Evolutionary conservation across 2,888 invertebrate species (phyloP), one percentile per base, ranked within the genome.

Genomic region (Serripes groenlandicus): DNA sequence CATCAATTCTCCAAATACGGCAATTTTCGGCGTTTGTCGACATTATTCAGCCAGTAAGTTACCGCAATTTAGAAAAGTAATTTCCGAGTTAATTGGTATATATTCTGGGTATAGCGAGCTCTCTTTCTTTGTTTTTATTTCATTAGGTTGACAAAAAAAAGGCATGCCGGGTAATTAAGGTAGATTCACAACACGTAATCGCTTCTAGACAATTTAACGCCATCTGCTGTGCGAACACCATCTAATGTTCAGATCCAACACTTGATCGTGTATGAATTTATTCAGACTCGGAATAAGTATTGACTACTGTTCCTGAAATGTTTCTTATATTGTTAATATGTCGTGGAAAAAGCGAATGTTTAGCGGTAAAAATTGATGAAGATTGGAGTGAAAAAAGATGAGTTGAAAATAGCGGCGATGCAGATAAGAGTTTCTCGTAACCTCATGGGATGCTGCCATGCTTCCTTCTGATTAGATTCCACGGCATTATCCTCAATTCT

Each of bases 21-120:
- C 18, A 66, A 26, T 26, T 64, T 66, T 66, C 26, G 26, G 11
- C 42, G 35, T 9, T 42, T 42, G 37, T 28, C 28, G n/a, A 42
- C 42, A 66, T 66, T 42, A 42, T 66, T 66, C n/a, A 42, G 28
- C 42, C 26, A 21, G 42, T 66, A 42, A 66, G 66, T 66, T 23
- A 66, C 66, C 21, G 66, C 21, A 66, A 42, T 66, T 66, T 66
- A 35, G 42, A 66, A 66, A 66, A 66, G 66, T 66, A 66, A 66
- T 66, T 66, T 66, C 66, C 23, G 23, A 37, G 66, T 66, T 66
- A 66, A 66, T 66, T 66, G 66, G 66, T 66, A 66, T 66, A 42
- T 66, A 66, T 66, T 5, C 66, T 66, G 28, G 66, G 66, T 66
- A 66, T n/a, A 42, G 26, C 23, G 66, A 26, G 21, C 23, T 23